A percentile compares a stretch with the other conserved stretches of the same genome.
Evolutionary conservation across 2,797 vertebrate genomes (phyloP).

Genomic region (Falco naumanni): DNA sequence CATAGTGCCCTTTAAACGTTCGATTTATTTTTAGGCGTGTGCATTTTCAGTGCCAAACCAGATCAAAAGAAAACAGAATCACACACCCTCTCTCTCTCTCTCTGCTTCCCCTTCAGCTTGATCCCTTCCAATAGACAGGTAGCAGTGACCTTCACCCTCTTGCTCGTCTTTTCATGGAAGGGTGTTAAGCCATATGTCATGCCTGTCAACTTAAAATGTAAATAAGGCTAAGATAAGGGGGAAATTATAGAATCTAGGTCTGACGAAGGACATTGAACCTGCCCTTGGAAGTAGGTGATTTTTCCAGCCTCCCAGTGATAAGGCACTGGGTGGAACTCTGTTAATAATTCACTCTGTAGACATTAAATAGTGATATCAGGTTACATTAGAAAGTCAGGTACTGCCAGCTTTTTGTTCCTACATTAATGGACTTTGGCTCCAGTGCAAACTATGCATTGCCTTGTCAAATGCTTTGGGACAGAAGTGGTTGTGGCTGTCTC

Average conservation of each 20-base stretch:
- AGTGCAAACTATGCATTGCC: neutral
- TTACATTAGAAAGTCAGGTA: slow-evolving; percentile 9
- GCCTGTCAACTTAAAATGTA: neutral
- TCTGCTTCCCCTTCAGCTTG: neutral
- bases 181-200: neutral
- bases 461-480: neutral
- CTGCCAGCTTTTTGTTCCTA: neutral
- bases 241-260: neutral
- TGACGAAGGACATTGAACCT: neutral
- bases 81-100: neutral
- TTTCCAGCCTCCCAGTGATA: slow-evolving; percentile 6
- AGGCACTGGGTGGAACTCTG: neutral
- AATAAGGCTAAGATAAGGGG: neutral
- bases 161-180: neutral
- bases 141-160: neutral
- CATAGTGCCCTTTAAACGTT: neutral
- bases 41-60: neutral
- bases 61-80: neutral
- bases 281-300: neutral
- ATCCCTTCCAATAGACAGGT: neutral
- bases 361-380: slow-evolving; percentile 12
- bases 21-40: neutral
- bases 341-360: slow-evolving; percentile 48
- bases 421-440: slow-evolving; percentile 50
- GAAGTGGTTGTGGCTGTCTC: neutral